Evolutionary conservation across 2,888 invertebrate species (phyloP).

Genomic region (Laspeyria flexula): DNA sequence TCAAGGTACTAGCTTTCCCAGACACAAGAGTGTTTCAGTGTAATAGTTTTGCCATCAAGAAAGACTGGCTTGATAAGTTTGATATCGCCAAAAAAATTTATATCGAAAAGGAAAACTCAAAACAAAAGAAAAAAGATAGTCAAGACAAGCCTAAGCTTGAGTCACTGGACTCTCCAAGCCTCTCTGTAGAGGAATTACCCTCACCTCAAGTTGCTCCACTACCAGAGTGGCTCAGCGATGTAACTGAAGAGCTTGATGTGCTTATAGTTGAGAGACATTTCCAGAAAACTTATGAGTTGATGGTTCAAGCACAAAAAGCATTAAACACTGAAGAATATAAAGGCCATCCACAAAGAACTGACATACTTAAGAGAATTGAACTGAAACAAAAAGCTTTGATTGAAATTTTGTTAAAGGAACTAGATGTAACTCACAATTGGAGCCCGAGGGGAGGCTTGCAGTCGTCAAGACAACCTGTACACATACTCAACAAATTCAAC

Average conservation of each 20-base stretch:
- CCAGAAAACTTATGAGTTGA: conserved; percentile 94
- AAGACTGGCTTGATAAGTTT: conserved; percentile 97
- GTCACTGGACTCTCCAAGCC: conserved; percentile 77
- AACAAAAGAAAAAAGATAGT: conserved; percentile 80
- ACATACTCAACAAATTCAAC: conserved; percentile 92
- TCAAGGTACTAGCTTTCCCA: conserved; percentile 97
- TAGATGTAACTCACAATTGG: conserved; percentile 95
- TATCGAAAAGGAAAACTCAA: conserved; percentile 87
- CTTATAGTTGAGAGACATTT: conserved; percentile 98
- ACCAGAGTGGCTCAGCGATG: conserved; percentile 96
- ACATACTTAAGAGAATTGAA: conserved; percentile 87
- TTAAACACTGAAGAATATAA: conserved; percentile 73
- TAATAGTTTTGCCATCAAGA: conserved; percentile 92
- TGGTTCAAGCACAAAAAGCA: conserved; percentile 86
- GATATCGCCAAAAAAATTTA: conserved; percentile 95
- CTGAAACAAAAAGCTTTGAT: conserved; percentile 91
- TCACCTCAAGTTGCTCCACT: conserved; percentile 72
- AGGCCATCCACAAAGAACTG: conserved; percentile 70
- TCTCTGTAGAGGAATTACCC: conserved; percentile 76
- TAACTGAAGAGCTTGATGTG: conserved; percentile 97
- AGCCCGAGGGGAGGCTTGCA: conserved; percentile 95
- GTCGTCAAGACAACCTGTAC: conserved; percentile 93
- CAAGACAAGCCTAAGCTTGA: conserved; percentile 74
- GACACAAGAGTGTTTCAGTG: conserved; percentile 97
- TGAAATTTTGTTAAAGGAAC: conserved; percentile 95